Evolutionary conservation across 2,797 vertebrate species (phyloP), one percentile per base, ranked within the genome.

Genomic region (Bucorvus abyssinicus): DNA sequence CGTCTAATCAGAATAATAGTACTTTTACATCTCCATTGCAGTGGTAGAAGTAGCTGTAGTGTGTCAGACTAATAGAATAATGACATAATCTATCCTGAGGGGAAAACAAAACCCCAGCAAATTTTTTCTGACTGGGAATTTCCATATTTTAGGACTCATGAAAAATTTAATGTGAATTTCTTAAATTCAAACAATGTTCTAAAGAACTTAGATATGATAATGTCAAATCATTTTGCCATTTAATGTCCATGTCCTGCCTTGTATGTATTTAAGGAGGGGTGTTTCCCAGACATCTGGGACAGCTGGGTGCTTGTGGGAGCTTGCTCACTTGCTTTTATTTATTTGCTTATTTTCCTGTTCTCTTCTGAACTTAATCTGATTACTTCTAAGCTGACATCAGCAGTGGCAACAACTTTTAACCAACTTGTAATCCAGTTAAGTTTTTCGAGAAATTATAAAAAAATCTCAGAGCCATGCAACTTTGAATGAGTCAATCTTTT

Each of bases 101-200:
- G 2, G 22, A 2, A 34, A 5, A 60, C 27, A 55, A 36, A 24
- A 0, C 1, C 12, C n/a, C 20, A 27, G 40, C 8, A 34, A 67
- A 40, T 56, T 57, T 26, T 75, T 81, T 17, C 30, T 68, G 3
- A 0, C 12, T 59, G 16, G 5, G 12, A 83, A 77, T 73, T 87
- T 77, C 26, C 1, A 3, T 73, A 50, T 90, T 78, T 82, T 67
- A 79, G 13, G 59, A 44, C 18, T 84, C 9, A 57, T 78, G 11
- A 84, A 90, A 86, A 57, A 45, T 24, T 32, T 50, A 60, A 21
- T 32, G 6, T 55, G 12, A 65, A 30, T 82, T 71, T 73, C 50
- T 57, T 70, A 42, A 61, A 59, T 56, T 47, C 10, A 84, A 10
- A 49, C 12, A 15, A 10, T 52, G 6, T 63, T 89, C 20, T 73